Percentiles rank a stretch among this genome's conserved stretches.
These are phyloP conservation scores for Papilio dardanus DNA, from an alignment of 1,140 invertebrate species.

Conservation along the genomic window DNA sequence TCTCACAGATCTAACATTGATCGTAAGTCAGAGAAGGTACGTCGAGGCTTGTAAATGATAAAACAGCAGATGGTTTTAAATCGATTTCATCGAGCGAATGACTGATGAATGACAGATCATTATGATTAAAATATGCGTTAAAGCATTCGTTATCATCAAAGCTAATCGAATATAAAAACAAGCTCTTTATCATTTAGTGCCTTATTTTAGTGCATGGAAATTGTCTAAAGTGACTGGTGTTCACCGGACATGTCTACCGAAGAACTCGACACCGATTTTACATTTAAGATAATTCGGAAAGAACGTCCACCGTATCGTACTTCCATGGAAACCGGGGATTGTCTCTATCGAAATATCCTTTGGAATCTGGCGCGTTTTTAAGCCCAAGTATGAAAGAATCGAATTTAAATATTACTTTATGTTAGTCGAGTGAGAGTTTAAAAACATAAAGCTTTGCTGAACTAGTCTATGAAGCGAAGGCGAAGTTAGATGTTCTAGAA, in stretches of 20 bases:
- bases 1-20: constrained; percentile 66
- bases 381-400: constrained; percentile 29
- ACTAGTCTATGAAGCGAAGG: constrained; percentile 33
- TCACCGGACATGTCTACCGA: constrained; percentile 42
- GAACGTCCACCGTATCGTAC: background rate
- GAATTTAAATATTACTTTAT: constrained; percentile 23
- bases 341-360: constrained; percentile 35
- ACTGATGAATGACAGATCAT: constrained; percentile 54
- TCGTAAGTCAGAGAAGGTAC: constrained; percentile 61
- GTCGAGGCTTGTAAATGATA: constrained; percentile 78
- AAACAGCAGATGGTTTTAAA: constrained; percentile 64
- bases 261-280: constrained; percentile 43
- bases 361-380: constrained; percentile 24
- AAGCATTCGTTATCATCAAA: constrained; percentile 70
- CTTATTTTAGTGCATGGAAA: constrained; percentile 68
- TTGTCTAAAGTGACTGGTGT: constrained; percentile 63
- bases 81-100: constrained; percentile 48
- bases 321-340: constrained; percentile 32
- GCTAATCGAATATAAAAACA: constrained; percentile 62
- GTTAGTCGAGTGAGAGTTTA: constrained; percentile 21
- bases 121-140: constrained; percentile 57
- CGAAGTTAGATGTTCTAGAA: constrained; percentile 26
- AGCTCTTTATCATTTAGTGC: constrained; percentile 81
- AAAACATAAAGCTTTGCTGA: constrained; percentile 31
- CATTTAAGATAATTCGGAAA: background rate